Evolutionary conservation across 2,888 invertebrate genomes (phyloP).

Genomic region (Acrocera orbiculus): DNA sequence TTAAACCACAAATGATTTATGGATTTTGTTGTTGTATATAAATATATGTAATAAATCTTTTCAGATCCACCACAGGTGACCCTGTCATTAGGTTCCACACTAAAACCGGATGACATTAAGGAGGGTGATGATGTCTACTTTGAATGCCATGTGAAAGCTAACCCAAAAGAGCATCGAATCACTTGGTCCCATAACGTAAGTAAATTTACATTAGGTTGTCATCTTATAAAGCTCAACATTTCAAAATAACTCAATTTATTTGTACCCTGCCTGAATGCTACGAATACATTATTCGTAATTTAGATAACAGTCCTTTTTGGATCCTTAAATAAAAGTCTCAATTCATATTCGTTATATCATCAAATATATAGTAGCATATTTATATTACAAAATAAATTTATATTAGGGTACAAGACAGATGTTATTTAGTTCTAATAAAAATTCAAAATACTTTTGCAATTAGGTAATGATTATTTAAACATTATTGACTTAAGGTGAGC

Average conservation of each 20-base stretch:
- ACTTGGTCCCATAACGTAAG: conserved; percentile 63
- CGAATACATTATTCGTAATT: conserved; percentile 12
- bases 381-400: too few species aligned
- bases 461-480: too few species aligned
- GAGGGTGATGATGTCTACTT: conserved; percentile 68
- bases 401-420: too few species aligned
- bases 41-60: too few species aligned
- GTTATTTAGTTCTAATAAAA: too few species aligned
- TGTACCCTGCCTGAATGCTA: neutral
- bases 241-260: too few species aligned
- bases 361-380: too few species aligned
- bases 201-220: conserved; percentile 18
- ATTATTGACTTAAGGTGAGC: too few species aligned
- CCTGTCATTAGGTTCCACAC: conserved; percentile 52
- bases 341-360: too few species aligned
- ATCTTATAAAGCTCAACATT: conserved; percentile 4
- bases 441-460: too few species aligned
- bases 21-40: too few species aligned
- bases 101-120: conserved; percentile 59
- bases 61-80: conserved; percentile 57
- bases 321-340: conserved; percentile 6
- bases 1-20: too few species aligned
- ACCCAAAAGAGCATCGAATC: conserved; percentile 57
- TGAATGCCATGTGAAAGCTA: conserved; percentile 59
- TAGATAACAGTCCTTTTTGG: conserved; percentile 9